These are phyloP conservation scores for Hemibates koningsi DNA, from an alignment of 2,113 vertebrate genomes.

Conservation along the genomic window DNA sequence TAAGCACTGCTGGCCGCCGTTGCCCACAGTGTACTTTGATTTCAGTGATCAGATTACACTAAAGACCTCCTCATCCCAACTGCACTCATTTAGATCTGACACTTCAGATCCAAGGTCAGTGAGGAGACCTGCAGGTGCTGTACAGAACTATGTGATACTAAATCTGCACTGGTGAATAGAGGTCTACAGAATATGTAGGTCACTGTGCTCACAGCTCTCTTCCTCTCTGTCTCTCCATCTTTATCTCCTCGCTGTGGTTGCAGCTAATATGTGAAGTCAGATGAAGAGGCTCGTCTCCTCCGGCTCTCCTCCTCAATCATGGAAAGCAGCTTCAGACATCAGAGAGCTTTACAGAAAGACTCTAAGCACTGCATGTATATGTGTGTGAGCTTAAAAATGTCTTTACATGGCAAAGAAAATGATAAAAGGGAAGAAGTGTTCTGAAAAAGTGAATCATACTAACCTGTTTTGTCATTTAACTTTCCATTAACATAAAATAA, in stretches of 20 bases:
- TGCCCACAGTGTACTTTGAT: not conserved
- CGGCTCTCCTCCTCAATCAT: conserved; percentile 51
- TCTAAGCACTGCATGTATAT: not conserved
- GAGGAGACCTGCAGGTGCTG: conserved; percentile 11
- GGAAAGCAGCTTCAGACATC: conserved; percentile 52
- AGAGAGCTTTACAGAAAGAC: conserved; percentile 33
- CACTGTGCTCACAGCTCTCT: conserved; percentile 53
- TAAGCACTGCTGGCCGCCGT: not conserved
- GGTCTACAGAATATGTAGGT: conserved; percentile 47
- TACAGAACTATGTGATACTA: not conserved
- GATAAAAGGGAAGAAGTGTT: not conserved
- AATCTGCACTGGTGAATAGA: not conserved
- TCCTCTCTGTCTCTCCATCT: not conserved
- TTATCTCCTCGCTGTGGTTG: conserved; percentile 14
- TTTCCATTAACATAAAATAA: not conserved
- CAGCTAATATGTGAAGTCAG: conserved; percentile 53
- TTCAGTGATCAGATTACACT: not conserved
- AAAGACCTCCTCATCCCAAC: not conserved
- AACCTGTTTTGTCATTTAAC: not conserved
- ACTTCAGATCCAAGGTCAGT: conserved; percentile 21
- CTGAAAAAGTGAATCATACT: not conserved
- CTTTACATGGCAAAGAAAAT: not conserved
- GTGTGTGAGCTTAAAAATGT: not conserved
- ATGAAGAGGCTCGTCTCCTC: conserved; percentile 39
- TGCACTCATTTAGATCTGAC: not conserved